These are phyloP conservation scores for Tachina lurida DNA, from an alignment of 2,888 invertebrate species.

Conservation along the genomic window DNA sequence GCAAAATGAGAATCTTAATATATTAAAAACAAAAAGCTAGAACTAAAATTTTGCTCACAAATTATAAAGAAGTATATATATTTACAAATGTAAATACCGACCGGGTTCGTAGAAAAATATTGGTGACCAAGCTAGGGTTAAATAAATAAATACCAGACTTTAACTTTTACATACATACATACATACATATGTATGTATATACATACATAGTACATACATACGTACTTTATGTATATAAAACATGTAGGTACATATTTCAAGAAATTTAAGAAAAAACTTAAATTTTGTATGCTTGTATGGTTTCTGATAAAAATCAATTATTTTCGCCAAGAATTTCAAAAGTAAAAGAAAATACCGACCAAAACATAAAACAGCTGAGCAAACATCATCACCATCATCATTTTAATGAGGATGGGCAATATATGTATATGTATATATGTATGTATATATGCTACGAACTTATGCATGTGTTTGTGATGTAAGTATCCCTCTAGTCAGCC, in stretches of 20 bases:
- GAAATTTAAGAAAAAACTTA: background rate
- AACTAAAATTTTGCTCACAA: no score
- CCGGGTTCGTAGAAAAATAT: no score
- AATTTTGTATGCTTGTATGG: background rate
- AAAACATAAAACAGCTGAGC: constrained; percentile 69
- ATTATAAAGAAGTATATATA: no score
- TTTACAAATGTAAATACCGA: no score
- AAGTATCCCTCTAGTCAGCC: no score
- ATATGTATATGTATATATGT: no score
- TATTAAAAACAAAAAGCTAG: no score
- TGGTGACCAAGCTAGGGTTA: no score
- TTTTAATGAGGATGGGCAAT: constrained; percentile 10
- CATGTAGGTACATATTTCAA: background rate
- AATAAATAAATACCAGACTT: background rate
- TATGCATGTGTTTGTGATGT: background rate
- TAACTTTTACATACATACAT: background rate
- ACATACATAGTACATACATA: background rate
- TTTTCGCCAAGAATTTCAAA: constrained; percentile 23
- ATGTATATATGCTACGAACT: background rate
- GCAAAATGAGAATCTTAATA: no score
- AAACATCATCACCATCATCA: constrained; percentile 15
- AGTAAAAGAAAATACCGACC: constrained; percentile 56
- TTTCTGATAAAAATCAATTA: constrained; percentile 66
- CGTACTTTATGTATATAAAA: background rate
- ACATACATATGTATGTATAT: background rate